Base-by-base conservation (phyloP, 2,797 vertebrate species). In the Novumbra hubbsi region DNA sequence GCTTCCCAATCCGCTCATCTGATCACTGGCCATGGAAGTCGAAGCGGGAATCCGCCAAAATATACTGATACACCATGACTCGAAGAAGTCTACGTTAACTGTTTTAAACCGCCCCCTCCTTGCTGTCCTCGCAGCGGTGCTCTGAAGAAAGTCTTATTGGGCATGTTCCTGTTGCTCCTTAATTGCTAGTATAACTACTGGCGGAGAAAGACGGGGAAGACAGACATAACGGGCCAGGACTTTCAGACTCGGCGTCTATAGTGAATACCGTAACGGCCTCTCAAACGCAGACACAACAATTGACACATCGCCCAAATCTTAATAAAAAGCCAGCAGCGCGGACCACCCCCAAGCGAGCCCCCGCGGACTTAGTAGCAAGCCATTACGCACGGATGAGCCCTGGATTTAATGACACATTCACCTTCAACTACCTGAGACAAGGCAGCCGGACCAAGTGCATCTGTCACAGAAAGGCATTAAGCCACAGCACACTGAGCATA, bases 371-470 rank as follows among this genome's bases (percentile, higher is more conserved):
- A 81, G 76, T 80, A 83, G 87, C 86, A 82, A 82, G 84, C 90
- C 88, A 92, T 92, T 93, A 93, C 85, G 82, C 0, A 72, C 82
- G 88, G 89, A 92, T 73, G 92, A 89, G 86, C 83, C 83, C 82
- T 85, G 87, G 41, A 89, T 88, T 91, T 92, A 91, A 92, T 91
- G 88, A 87, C 88, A 80, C 88, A 86, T 92, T 88, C 88, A 90
- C 90, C 86, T 88, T 90, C 81, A 79, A 87, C 88, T 85, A 84
- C 80, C 87, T 83, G 89, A 86, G 80, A 91, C 92, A 89, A 92
- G 89, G 88, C 78, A 86, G 75, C 80, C 87, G 78, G 16, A 32
- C 30, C 28, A 68, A 64, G 19, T 27, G 32, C 52, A n/a, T 5
- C 5, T 24, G 34, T 45, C 65, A 38, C 55, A 55, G 50, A 69